A percentile compares a stretch with the other conserved stretches of the same genome.
Conservation (phyloP, 30 jellyfish, hydroid and myxozoan genomes). For the Pseudorhiza aurosa region DNA sequence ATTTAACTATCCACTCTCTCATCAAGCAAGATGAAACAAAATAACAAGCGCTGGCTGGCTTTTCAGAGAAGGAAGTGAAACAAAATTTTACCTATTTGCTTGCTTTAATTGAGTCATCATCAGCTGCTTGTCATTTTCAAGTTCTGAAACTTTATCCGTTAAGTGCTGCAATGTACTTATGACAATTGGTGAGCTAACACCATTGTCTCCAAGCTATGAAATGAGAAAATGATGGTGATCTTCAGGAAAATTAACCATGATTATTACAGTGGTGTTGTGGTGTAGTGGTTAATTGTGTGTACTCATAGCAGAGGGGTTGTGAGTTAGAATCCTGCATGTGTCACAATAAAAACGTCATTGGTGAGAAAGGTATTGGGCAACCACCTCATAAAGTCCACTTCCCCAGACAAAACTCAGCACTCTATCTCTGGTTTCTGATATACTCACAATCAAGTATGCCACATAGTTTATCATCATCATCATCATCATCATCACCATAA, state of each 20-base stretch:
- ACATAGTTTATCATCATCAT: background rate
- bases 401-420: too few relatives aligned
- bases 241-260: background rate
- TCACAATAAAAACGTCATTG: too few relatives aligned
- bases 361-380: too few relatives aligned
- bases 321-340: too few relatives aligned
- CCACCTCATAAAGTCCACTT: too few relatives aligned
- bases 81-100: constrained; percentile 70
- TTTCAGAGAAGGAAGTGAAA: background rate
- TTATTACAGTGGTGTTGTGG: background rate
- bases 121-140: constrained; percentile 82
- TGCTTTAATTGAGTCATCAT: constrained; percentile 68
- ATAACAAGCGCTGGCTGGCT: background rate
- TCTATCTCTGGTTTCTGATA: too few relatives aligned
- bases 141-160: constrained; percentile 78
- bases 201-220: constrained; percentile 68
- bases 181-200: constrained; percentile 49
- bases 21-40: background rate
- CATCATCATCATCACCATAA: background rate
- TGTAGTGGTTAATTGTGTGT: background rate
- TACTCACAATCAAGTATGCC: too few relatives aligned
- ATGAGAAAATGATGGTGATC: background rate
- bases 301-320: too few relatives aligned
- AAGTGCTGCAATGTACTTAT: constrained; percentile 77
- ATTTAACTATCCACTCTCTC: too few relatives aligned